Percentiles rank a stretch among this genome's conserved stretches.
Evolutionary conservation across 2,797 vertebrate genomes (phyloP).

Genomic region (Gobio occitaniae): DNA sequence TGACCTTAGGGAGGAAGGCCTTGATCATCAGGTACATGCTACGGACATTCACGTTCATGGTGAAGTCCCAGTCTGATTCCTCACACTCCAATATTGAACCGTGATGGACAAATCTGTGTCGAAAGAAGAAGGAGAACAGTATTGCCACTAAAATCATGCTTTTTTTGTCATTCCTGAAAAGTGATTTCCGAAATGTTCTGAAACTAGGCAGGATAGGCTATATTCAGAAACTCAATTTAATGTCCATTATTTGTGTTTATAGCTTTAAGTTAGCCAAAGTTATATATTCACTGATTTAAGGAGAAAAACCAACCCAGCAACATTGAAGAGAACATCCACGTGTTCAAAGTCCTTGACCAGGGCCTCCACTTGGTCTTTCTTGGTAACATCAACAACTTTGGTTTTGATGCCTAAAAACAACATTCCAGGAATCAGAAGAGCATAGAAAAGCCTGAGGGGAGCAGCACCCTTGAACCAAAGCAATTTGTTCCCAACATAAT

Average conservation of each 20-base stretch:
- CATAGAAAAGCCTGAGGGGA: background rate
- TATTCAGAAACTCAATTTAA: background rate
- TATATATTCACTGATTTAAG: constrained; percentile 50
- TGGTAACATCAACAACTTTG: constrained; percentile 88
- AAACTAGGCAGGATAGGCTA: background rate
- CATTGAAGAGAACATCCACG: constrained; percentile 91
- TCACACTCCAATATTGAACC: constrained; percentile 91
- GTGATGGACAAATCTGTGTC: constrained; percentile 89
- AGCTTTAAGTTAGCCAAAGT: background rate
- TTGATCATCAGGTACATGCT: constrained; percentile 98
- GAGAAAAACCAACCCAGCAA: constrained; percentile 83
- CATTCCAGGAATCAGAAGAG: constrained; percentile 10
- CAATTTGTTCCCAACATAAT: constrained; percentile 52
- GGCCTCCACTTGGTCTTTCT: constrained; percentile 89
- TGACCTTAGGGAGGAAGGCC: constrained; percentile 91
- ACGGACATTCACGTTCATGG: constrained; percentile 90
- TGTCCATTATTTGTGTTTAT: no score
- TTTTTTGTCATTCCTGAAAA: background rate
- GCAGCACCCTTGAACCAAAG: constrained; percentile 8
- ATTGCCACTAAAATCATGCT: background rate
- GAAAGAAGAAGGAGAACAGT: background rate
- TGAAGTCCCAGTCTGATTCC: constrained; percentile 93
- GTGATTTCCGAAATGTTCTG: background rate
- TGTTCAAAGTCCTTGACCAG: constrained; percentile 85
- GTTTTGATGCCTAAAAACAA: constrained; percentile 84